Evolutionary conservation across 1,140 invertebrate genomes (phyloP), one percentile per base, ranked within the genome.

Genomic region (Odontomachus brunneus): DNA sequence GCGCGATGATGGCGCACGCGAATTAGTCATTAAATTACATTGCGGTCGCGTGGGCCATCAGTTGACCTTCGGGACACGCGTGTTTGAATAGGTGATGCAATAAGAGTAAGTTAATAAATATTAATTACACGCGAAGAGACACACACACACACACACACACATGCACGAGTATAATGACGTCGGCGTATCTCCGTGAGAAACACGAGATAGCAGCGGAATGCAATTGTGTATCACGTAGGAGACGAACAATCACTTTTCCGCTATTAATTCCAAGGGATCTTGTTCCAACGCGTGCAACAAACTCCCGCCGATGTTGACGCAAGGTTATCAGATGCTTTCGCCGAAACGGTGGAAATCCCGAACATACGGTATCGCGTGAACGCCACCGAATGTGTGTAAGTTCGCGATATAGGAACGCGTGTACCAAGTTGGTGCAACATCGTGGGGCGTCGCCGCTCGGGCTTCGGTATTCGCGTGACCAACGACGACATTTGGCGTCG

Each of bases 401-500:
- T 62, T 2, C 19, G 17, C 17, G 33, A 33, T 33, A 33, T 33
- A 62, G 17, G 60, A 63, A 63, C 17, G n/a, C 17, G 19, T 33
- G 9, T 51, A 67, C 11, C 2, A n/a, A 55, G 44, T 75, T 15
- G 22, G 12, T 14, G 19, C 29, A 76, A 55, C 11, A 53, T 29
- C 24, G 48, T 24, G 29, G 17, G n/a, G 2, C 3, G 17, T 7
- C 53, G 57, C 51, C 57, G 48, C 5, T 29, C 29, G 26, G 38
- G 12, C 29, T n/a, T n/a, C n/a, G 57, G 53, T 83, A 76, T 65
- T 83, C 26, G 82, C 74, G 82, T 83, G 82, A 83, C 74, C 53
- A 33, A 49, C 82, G 3, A 17, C 63, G 73, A 69, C 82, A 83
- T 83, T 83, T 83, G 82, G 82, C 82, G 53, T 49, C n/a, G 62